Evolutionary conservation across 2,113 vertebrate species (phyloP).

Genomic region (Salminus brasiliensis): DNA sequence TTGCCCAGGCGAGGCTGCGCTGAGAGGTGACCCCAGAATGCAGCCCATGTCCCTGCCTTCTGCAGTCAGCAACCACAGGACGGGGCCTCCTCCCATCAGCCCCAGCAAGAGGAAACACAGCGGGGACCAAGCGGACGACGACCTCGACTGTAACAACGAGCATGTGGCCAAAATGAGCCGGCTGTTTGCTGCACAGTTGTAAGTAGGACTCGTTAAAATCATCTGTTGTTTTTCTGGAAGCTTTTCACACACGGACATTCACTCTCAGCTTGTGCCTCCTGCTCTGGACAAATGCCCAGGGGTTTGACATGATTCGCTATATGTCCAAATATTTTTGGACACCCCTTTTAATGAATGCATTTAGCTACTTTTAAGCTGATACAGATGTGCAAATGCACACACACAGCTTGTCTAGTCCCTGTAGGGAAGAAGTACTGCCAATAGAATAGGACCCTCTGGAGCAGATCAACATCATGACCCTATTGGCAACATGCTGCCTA

Average conservation of each 20-base stretch:
- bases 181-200: conserved; percentile 90
- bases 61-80: conserved; percentile 86
- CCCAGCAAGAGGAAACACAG: conserved; percentile 94
- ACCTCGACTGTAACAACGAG: conserved; percentile 88
- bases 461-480: too few species aligned
- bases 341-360: too few species aligned
- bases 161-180: conserved; percentile 95
- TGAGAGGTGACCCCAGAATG: conserved; percentile 92
- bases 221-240: neutral
- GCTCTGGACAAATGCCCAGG: neutral
- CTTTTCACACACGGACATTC: neutral
- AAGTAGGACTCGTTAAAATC: conserved; percentile 68
- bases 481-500: too few species aligned
- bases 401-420: too few species aligned
- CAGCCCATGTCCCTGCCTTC: conserved; percentile 88
- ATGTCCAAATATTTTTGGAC: too few species aligned
- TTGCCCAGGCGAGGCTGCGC: conserved; percentile 87
- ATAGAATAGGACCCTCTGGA: too few species aligned
- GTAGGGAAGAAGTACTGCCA: too few species aligned
- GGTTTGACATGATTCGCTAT: too few species aligned
- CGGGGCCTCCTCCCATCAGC: conserved; percentile 95
- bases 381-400: too few species aligned
- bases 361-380: too few species aligned
- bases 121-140: conserved; percentile 86
- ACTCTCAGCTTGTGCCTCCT: neutral